These are phyloP conservation scores for Cephalopterus ornatus DNA, from an alignment of 2,113 vertebrate genomes.

Conservation along the genomic window DNA sequence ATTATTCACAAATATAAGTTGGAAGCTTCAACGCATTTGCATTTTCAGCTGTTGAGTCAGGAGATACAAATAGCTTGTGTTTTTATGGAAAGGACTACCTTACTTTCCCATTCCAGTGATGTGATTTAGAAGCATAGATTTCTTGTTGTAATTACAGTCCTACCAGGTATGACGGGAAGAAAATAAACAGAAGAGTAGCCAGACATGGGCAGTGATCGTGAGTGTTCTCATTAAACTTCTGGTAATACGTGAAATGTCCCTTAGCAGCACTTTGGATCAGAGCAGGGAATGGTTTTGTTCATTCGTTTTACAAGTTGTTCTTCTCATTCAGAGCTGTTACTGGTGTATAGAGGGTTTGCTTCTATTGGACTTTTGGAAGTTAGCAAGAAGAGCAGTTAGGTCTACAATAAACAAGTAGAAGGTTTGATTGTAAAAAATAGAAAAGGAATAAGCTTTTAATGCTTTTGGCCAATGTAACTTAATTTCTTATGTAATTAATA, in stretches of 20 bases:
- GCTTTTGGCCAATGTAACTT: neutral
- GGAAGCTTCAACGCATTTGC: neutral
- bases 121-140: neutral
- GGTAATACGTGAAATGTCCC: neutral
- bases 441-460: neutral
- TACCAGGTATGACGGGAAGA: neutral
- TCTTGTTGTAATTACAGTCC: neutral
- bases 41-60: neutral
- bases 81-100: neutral
- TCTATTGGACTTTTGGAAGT: neutral
- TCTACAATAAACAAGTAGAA: neutral
- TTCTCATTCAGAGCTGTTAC: neutral
- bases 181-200: neutral
- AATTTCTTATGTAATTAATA: neutral
- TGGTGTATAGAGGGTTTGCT: neutral
- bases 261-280: neutral
- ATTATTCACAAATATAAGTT: accelerated
- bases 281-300: neutral
- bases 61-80: accelerated
- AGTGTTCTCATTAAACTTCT: neutral
- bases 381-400: neutral
- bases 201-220: accelerated
- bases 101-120: neutral
- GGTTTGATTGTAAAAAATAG: neutral
- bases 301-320: neutral